Evolutionary conservation across 2,113 vertebrate genomes (phyloP).

Genomic region (Hemiprocne comata): DNA sequence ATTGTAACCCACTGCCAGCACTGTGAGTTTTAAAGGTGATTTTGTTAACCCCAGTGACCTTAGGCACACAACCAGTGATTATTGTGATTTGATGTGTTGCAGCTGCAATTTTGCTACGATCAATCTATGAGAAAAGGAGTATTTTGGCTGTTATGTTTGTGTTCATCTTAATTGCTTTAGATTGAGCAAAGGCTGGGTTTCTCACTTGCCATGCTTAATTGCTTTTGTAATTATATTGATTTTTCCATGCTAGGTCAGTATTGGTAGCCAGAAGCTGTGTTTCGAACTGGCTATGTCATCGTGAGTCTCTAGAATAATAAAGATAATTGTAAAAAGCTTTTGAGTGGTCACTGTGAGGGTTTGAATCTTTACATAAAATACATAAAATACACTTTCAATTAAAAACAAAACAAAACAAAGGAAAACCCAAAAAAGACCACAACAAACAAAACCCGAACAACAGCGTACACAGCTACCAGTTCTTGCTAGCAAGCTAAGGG

Average conservation of each 20-base stretch:
- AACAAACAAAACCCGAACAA: background rate
- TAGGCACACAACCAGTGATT: background rate
- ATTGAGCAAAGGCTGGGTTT: background rate
- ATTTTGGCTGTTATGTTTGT: constrained; percentile 21
- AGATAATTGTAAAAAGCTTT: constrained; percentile 6
- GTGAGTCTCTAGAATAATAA: background rate
- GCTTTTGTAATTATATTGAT: constrained; percentile 44
- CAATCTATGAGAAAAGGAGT: background rate
- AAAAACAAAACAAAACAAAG: background rate
- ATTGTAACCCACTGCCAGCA: background rate
- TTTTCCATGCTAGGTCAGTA: constrained; percentile 31
- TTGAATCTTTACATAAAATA: background rate
- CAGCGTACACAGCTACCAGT: background rate
- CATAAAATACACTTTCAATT: background rate
- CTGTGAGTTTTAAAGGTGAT: background rate
- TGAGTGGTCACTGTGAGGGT: background rate
- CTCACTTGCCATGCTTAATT: constrained; percentile 27
- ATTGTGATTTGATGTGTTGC: background rate
- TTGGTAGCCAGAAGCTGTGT: constrained; percentile 24
- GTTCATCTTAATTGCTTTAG: constrained; percentile 17
- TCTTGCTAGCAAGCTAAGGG: background rate
- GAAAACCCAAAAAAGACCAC: background rate
- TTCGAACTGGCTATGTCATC: constrained; percentile 8
- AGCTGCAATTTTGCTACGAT: background rate
- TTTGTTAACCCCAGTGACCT: background rate